These are phyloP conservation scores for Brachypterus glaber DNA, from an alignment of 2,888 invertebrate species.

Conservation along the genomic window DNA sequence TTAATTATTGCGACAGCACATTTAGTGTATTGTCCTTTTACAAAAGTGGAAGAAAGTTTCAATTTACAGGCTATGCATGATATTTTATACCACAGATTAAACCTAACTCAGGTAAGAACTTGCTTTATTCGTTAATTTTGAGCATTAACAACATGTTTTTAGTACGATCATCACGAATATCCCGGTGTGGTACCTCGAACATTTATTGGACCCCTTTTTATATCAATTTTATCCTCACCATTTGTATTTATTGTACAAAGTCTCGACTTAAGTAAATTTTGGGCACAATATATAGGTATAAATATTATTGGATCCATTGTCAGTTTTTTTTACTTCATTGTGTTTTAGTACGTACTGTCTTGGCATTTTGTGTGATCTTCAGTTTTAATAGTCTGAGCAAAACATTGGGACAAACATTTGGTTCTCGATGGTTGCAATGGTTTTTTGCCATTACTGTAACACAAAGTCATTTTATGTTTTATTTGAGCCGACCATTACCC, in stretches of 20 bases:
- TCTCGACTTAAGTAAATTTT: conserved; percentile 70
- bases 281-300: conserved; percentile 81
- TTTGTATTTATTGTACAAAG: conserved; percentile 57
- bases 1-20: conserved; percentile 69
- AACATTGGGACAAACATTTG: conserved; percentile 69
- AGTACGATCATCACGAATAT: conserved; percentile 98
- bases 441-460: conserved; percentile 74
- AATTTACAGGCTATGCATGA: conserved; percentile 98
- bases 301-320: conserved; percentile 21
- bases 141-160: conserved; percentile 31
- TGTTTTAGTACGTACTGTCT: conserved; percentile 67
- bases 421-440: conserved; percentile 70
- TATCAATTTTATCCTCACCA: conserved; percentile 72
- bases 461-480: conserved; percentile 98
- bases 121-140: conserved; percentile 1
- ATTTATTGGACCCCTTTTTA: conserved; percentile 82
- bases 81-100: conserved; percentile 77
- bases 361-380: conserved; percentile 67
- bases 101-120: conserved; percentile 66
- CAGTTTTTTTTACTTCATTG: conserved; percentile 6
- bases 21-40: conserved; percentile 83
- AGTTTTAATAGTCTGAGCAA: conserved; percentile 66
- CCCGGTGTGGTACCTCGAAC: conserved; percentile 96
- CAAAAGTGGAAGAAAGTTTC: conserved; percentile 99
- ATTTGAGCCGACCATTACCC: conserved; percentile 87